Percentiles rank a stretch among this genome's conserved stretches.
Evolutionary conservation across 2,113 vertebrate genomes (phyloP).

Genomic region (Microtus pennsylvanicus): DNA sequence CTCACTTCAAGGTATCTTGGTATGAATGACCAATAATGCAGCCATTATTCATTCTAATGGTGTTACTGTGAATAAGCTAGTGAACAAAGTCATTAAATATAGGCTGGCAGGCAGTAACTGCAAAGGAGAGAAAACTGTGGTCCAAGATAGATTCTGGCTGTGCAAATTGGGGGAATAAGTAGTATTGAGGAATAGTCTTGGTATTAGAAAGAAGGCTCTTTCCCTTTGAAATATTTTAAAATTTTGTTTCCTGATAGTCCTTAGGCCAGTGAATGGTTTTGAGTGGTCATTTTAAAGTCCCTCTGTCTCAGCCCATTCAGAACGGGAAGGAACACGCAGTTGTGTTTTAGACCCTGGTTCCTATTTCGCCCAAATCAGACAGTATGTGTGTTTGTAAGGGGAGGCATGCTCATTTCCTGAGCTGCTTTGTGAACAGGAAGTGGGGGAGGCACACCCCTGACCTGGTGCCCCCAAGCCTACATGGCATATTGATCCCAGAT

Average conservation of each 20-base stretch:
- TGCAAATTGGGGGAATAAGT: neutral
- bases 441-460: neutral
- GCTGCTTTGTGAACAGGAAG: neutral
- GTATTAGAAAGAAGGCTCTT: neutral
- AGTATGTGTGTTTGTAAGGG: neutral
- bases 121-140: neutral
- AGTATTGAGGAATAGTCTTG: neutral
- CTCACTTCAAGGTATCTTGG: neutral
- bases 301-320: neutral
- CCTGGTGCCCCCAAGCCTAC: neutral
- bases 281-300: neutral
- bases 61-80: neutral
- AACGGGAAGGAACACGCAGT: neutral
- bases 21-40: neutral
- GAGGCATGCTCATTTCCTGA: neutral
- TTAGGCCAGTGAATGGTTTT: neutral
- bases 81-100: neutral
- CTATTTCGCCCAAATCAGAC: neutral
- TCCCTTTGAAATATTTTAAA: neutral
- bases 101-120: neutral
- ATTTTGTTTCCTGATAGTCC: neutral
- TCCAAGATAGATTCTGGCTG: neutral
- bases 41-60: neutral
- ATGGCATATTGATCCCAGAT: neutral
- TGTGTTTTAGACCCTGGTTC: neutral